Conservation (phyloP, 2,888 invertebrate genomes). For the Bursaphelenchus okinawaensis region DNA sequence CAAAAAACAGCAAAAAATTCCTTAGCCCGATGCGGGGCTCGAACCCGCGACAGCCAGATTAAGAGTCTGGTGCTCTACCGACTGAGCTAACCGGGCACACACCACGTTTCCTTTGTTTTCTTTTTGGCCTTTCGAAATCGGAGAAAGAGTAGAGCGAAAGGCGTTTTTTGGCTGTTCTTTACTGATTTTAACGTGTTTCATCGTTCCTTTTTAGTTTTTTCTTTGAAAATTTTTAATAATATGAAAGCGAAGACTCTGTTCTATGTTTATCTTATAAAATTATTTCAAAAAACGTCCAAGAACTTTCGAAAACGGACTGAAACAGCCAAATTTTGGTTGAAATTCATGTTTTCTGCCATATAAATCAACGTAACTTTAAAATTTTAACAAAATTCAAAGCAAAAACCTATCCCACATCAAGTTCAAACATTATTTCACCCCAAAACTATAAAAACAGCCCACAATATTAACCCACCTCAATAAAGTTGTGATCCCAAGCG, state of each 20-base stretch:
- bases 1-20: not conserved
- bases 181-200: not conserved
- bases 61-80: constrained; percentile 56
- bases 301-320: too few species aligned
- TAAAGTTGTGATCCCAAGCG: constrained; percentile 30
- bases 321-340: too few species aligned
- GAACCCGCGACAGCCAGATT: constrained; percentile 51
- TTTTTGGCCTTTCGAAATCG: not conserved
- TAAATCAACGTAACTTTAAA: too few species aligned
- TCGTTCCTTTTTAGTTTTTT: too few species aligned
- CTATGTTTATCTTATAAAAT: too few species aligned
- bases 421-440: too few species aligned
- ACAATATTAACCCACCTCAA: constrained; percentile 23
- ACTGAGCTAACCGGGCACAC: constrained; percentile 47
- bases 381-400: too few species aligned
- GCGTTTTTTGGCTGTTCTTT: not conserved
- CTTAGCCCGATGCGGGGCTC: constrained; percentile 48
- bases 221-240: too few species aligned
- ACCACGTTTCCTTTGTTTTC: not conserved
- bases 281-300: too few species aligned
- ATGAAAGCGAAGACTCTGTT: too few species aligned
- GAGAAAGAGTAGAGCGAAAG: not conserved
- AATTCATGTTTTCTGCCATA: too few species aligned
- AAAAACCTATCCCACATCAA: too few species aligned
- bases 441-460: not conserved